phyloP scores from a whole-genome alignment of 1,140 invertebrate species.

The Macrobrachium rosenbergii region DNA sequence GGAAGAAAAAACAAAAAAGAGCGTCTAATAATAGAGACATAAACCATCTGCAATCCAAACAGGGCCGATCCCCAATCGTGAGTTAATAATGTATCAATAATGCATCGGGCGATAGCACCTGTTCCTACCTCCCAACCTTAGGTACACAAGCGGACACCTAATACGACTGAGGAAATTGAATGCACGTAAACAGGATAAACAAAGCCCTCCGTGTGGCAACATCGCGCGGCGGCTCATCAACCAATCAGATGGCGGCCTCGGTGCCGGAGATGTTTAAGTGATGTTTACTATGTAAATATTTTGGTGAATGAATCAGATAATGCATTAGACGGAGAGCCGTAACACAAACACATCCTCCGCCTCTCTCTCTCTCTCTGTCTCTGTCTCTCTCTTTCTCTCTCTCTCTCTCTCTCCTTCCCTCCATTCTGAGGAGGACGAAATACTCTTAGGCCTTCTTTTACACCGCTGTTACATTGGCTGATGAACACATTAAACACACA shows the following conservation, averaged over 20 bases:
- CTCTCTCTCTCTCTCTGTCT: conserved; percentile 32
- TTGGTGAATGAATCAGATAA: conserved; percentile 61
- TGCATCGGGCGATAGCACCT: neutral
- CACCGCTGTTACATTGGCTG: no score
- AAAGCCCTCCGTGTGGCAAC: conserved; percentile 50
- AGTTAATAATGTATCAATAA: no score
- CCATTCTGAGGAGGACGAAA: neutral
- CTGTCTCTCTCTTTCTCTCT: conserved; percentile 28
- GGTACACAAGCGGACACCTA: conserved; percentile 36
- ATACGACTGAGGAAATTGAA: conserved; percentile 52
- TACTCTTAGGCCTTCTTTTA: neutral
- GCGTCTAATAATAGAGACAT: no score
- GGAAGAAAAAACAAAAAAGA: no score
- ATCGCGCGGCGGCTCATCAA: conserved; percentile 53
- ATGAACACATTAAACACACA: no score
- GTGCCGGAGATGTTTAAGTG: conserved; percentile 58
- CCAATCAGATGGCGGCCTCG: conserved; percentile 51
- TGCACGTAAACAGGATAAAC: conserved; percentile 58
- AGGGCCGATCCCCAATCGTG: no score
- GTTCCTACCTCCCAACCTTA: neutral
- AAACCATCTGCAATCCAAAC: no score
- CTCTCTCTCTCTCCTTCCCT: neutral
- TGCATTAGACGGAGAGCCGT: conserved; percentile 57
- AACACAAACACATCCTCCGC: conserved; percentile 50
- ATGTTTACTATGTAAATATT: conserved; percentile 60